Evolutionary conservation across 2,113 vertebrate genomes (phyloP), one percentile per base, ranked within the genome.

Genomic region (Burhinus oedicnemus): DNA sequence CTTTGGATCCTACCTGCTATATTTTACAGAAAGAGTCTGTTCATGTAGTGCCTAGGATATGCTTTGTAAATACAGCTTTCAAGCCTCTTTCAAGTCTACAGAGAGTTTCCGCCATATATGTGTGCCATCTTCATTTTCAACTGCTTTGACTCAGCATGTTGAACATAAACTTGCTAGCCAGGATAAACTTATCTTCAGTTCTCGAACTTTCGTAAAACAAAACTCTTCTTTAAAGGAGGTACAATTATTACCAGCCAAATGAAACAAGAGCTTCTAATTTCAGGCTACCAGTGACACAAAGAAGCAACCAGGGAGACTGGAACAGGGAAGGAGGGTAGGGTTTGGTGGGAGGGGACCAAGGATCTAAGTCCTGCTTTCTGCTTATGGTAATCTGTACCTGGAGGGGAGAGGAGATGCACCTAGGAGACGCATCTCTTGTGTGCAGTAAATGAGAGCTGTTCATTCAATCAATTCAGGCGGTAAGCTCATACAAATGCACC

Each of bases 101-200:
- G 58, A 84, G 52, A 70, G 7, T 79, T 94, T 72, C 69, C n/a
- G 44, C 83, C 47, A 16, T 26, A 47, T 19, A 4, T 27, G 42
- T 30, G 34, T 91, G n/a, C 71, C 40, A 69, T 44, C 49, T n/a
- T 91, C 1, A 65, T 66, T 91, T 89, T 58, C 57, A 91, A 30
- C 30, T 72, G 52, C 44, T 51, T 89, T 57, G 57, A 87, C 30
- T 79, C 36, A 85, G 68, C 32, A 9, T 1, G 0, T 5, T 79
- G 61, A 76, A 95, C 65, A 68, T 89, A 86, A 87, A 89, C 87
- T 93, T 91, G 72, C 61, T 76, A 61, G 92, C 52, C 74, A 45
- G 61, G 45, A 79, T 69, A 51, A 94, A 68, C 65, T 76, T 83
- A 68, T 68, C 42, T 89, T 95, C 40, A 36, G 69, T 84, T 76